A percentile compares a stretch with the other conserved stretches of the same genome.
Evolutionary conservation across 2,113 vertebrate genomes (phyloP).

Genomic region (Myrmophylax atrothorax): DNA sequence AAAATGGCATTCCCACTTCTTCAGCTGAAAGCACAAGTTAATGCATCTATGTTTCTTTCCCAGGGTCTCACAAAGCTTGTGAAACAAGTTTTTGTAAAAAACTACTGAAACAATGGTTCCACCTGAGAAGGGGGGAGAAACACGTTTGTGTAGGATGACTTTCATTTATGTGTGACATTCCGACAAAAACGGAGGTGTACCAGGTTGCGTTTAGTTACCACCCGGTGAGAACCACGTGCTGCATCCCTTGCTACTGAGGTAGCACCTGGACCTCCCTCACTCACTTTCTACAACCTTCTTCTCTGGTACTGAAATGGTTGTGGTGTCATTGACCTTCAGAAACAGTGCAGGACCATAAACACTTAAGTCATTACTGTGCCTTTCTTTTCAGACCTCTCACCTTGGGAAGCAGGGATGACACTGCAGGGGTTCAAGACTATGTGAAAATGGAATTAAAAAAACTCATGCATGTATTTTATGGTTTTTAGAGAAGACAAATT

Average conservation of each 20-base stretch:
- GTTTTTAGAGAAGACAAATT: not conserved
- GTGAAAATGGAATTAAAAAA: not conserved
- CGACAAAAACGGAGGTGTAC: not conserved
- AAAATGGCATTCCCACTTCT: not conserved
- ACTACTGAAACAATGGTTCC: not conserved
- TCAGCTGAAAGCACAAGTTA: not conserved
- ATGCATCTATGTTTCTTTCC: not conserved
- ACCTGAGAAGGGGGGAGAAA: not conserved
- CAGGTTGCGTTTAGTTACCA: not conserved
- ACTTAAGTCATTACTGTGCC: rapidly evolving
- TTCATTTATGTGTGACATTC: not conserved
- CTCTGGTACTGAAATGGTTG: rapidly evolving
- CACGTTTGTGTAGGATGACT: not conserved
- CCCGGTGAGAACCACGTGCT: rapidly evolving
- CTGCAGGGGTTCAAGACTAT: not conserved
- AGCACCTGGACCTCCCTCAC: not conserved
- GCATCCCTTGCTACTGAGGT: not conserved
- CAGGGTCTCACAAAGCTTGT: not conserved
- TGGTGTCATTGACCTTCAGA: not conserved
- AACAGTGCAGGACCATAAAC: not conserved
- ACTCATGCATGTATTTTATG: not conserved
- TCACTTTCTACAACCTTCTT: not conserved
- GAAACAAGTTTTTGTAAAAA: not conserved
- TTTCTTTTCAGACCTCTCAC: not conserved
- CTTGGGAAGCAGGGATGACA: not conserved